phyloP scores from a whole-genome alignment of 1,140 invertebrate genomes.

The Camponotus floridanus region DNA sequence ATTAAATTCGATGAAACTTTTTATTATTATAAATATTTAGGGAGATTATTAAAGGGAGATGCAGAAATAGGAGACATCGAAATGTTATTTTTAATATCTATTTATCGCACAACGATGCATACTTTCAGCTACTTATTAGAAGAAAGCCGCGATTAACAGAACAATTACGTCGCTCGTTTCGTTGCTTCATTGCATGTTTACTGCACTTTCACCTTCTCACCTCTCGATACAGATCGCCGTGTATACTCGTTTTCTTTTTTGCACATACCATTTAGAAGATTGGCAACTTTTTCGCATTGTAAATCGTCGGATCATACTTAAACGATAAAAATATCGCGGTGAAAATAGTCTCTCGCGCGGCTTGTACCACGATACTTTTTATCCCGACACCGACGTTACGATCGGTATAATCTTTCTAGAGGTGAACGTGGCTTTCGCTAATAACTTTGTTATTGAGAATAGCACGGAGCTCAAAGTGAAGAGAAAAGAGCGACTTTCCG shows the following conservation, averaged over 20 bases:
- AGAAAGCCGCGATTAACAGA: constrained; percentile 38
- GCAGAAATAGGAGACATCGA: not conserved
- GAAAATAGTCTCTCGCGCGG: constrained; percentile 25
- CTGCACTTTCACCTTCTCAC: constrained; percentile 68
- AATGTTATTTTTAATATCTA: not conserved
- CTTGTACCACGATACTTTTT: constrained; percentile 1
- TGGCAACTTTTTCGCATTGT: constrained; percentile 8
- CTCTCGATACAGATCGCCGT: constrained; percentile 24
- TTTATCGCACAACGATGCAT: not conserved
- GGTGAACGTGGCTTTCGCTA: constrained; percentile 50
- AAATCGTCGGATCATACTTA: not conserved
- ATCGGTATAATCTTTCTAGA: constrained; percentile 45
- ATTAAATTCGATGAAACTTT: not conserved
- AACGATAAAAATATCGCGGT: constrained; percentile 17
- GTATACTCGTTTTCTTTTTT: constrained; percentile 35
- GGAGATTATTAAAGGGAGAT: not conserved
- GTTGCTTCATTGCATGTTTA: constrained; percentile 53
- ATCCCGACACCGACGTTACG: constrained; percentile 10
- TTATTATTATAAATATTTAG: not conserved
- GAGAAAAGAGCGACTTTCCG: constrained; percentile 59
- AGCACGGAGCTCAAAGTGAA: constrained; percentile 32
- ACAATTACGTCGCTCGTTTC: constrained; percentile 30
- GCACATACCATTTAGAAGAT: not conserved
- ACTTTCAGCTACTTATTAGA: not conserved
- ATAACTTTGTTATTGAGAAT: constrained; percentile 65